phyloP scores from a whole-genome alignment of 92 coral and sea anemone genomes.

The Blastomussa wellsi region DNA sequence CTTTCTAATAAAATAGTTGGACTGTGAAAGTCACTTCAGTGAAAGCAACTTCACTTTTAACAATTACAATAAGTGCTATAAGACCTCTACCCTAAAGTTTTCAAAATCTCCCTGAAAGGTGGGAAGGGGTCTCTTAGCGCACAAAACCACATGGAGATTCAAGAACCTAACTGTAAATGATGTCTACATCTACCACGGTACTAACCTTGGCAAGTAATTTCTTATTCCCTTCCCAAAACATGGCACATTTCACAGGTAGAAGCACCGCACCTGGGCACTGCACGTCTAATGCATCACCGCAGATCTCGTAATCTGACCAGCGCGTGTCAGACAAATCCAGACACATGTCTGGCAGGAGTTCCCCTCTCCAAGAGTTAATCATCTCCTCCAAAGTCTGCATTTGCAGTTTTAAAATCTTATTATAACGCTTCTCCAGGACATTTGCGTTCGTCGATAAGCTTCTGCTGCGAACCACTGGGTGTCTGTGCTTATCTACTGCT shows the following conservation, averaged over 20 bases:
- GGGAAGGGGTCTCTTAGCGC: background rate
- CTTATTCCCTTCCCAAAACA: constrained; percentile 42
- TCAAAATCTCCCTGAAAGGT: background rate
- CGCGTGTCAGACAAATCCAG: constrained; percentile 65
- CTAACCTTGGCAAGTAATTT: constrained; percentile 77
- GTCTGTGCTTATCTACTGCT: constrained; percentile 2
- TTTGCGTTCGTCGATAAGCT: constrained; percentile 58
- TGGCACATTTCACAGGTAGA: constrained; percentile 71
- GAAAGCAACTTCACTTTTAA: too few species aligned
- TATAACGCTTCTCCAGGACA: constrained; percentile 69
- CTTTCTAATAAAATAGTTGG: background rate
- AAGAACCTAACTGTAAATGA: too few species aligned
- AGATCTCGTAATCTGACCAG: constrained; percentile 80
- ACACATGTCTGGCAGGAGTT: constrained; percentile 56
- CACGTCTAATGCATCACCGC: constrained; percentile 51
- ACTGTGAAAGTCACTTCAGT: background rate
- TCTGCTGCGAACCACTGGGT: constrained; percentile 42
- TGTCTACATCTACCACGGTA: background rate
- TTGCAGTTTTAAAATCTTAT: constrained; percentile 71
- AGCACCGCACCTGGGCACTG: constrained; percentile 64
- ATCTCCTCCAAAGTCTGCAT: constrained; percentile 79
- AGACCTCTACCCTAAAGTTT: too few species aligned
- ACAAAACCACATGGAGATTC: background rate
- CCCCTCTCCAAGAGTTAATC: constrained; percentile 56
- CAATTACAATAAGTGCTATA: too few species aligned